Evolutionary conservation across 2,113 vertebrate species (phyloP).

Genomic region (Phaethornis superciliosus): DNA sequence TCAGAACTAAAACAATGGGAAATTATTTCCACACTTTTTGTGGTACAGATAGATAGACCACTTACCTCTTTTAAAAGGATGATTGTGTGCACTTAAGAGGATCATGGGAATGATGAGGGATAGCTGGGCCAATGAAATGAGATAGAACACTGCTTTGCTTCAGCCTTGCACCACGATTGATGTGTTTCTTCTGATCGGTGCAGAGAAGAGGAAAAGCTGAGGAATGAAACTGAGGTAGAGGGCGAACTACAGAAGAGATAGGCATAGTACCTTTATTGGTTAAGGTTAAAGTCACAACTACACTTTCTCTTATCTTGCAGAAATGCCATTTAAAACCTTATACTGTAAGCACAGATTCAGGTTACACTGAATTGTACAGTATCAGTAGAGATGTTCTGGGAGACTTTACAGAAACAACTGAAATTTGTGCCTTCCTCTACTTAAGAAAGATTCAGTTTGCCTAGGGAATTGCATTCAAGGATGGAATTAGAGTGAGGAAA

Average conservation of each 20-base stretch:
- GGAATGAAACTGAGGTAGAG: not conserved
- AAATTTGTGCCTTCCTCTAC: not conserved
- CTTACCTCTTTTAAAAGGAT: not conserved
- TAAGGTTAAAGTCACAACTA: not conserved
- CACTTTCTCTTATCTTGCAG: not conserved
- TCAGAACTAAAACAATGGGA: not conserved
- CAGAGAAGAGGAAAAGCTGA: not conserved
- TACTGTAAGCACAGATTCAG: not conserved
- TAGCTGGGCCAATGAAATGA: not conserved
- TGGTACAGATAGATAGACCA: not conserved
- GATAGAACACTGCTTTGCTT: not conserved
- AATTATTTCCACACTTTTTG: not conserved
- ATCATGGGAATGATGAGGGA: not conserved
- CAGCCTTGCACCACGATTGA: not conserved
- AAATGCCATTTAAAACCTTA: not conserved
- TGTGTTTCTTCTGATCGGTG: not conserved
- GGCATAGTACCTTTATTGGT: not conserved
- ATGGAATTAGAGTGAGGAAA: constrained; percentile 11
- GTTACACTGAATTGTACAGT: not conserved
- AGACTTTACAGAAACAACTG: not conserved
- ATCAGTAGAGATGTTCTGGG: not conserved
- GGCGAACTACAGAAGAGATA: not conserved
- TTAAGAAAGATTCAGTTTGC: not conserved
- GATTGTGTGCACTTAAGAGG: fast-evolving
- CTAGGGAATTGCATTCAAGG: not conserved